These are phyloP conservation scores for Larimichthys polyactis DNA, from an alignment of 2,113 vertebrate genomes.

Conservation along the genomic window DNA sequence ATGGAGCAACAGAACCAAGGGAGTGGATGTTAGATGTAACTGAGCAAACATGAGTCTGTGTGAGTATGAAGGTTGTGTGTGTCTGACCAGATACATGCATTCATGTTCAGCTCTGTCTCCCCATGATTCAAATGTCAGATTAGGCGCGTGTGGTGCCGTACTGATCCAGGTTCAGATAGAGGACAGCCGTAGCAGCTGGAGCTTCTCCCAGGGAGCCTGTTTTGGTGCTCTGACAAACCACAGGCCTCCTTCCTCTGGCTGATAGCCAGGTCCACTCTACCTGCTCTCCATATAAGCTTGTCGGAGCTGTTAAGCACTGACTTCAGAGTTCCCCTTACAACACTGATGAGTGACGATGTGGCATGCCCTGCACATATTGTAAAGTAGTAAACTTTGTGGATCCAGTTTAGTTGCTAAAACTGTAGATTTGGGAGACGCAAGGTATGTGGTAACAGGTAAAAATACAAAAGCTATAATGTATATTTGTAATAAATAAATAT, in stretches of 20 bases:
- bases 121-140: background rate
- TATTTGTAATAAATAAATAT: background rate
- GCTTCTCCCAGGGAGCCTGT: conserved; percentile 24
- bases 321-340: conserved; percentile 18
- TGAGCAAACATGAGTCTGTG: background rate
- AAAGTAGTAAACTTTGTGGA: no score
- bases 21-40: conserved; percentile 5
- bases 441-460: background rate
- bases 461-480: background rate
- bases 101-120: background rate
- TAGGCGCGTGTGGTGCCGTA: conserved; percentile 1
- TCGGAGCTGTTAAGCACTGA: background rate
- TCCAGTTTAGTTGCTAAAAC: background rate
- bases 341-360: background rate
- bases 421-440: background rate
- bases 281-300: conserved; percentile 33
- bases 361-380: background rate
- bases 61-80: background rate
- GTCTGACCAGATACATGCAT: background rate
- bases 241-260: conserved; percentile 52
- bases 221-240: conserved; percentile 32
- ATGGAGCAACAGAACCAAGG: conserved; percentile 19
- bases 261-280: conserved; percentile 24
- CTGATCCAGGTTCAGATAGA: conserved; percentile 55
- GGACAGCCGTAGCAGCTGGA: conserved; percentile 44